Evolutionary conservation across 2,888 invertebrate genomes (phyloP).

Genomic region (Dorcus parallelipipedus): DNA sequence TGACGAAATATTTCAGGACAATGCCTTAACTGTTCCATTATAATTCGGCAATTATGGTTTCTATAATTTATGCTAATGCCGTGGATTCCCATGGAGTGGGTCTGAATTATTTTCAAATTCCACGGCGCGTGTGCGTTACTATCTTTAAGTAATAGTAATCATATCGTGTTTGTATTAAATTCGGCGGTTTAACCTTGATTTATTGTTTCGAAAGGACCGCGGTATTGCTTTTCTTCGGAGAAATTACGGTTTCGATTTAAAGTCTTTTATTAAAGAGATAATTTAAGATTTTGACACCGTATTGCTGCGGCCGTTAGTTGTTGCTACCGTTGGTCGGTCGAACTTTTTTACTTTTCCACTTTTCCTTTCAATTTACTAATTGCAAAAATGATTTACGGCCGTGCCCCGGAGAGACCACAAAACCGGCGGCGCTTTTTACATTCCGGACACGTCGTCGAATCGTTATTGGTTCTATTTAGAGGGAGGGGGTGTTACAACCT

Average conservation of each 20-base stretch:
- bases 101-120: not conserved
- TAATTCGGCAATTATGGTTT: not conserved
- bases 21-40: not conserved
- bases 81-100: not conserved
- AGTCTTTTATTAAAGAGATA: slow-evolving; percentile 16
- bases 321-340: not conserved
- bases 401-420: slow-evolving; percentile 21
- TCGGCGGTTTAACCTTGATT: no score
- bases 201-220: not conserved
- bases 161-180: no score
- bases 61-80: slow-evolving; percentile 1
- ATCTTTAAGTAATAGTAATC: not conserved
- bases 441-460: slow-evolving; percentile 37
- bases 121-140: not conserved
- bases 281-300: slow-evolving; percentile 10
- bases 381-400: slow-evolving; percentile 39
- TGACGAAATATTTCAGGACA: no score
- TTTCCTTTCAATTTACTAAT: slow-evolving; percentile 37
- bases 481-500: slow-evolving; percentile 20
- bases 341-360: slow-evolving; percentile 23
- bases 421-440: slow-evolving; percentile 19
- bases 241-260: slow-evolving; percentile 1
- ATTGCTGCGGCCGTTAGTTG: slow-evolving; percentile 2
- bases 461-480: slow-evolving; percentile 35
- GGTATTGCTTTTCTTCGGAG: not conserved